Evolutionary conservation across 2,113 vertebrate genomes (phyloP).

Genomic region (Pongo abelii): DNA sequence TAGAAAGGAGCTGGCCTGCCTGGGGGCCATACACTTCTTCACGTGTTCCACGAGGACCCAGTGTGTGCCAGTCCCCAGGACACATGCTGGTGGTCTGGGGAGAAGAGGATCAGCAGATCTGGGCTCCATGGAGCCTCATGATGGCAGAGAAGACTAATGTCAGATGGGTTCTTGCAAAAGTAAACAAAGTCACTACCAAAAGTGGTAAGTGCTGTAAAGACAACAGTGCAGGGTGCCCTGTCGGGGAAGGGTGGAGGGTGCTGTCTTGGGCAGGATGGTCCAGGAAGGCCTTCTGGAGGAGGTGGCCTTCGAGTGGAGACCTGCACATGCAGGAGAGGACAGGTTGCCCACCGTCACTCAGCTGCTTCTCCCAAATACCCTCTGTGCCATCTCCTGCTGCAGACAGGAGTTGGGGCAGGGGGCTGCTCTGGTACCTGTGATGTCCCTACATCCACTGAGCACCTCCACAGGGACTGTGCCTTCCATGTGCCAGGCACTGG

Average conservation of each 20-base stretch:
- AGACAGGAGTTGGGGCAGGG: background rate
- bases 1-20: background rate
- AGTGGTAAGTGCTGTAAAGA: background rate
- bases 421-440: background rate
- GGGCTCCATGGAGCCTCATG: background rate
- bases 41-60: background rate
- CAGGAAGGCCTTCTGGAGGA: background rate
- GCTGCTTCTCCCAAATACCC: background rate
- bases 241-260: fast-evolving
- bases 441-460: background rate
- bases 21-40: background rate
- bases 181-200: background rate
- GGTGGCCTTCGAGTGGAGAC: background rate
- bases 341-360: too few relatives aligned
- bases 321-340: too few relatives aligned
- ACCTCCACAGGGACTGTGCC: background rate
- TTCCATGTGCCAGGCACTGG: background rate
- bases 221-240: too few relatives aligned
- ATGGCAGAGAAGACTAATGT: background rate
- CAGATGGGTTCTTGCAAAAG: background rate
- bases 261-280: background rate
- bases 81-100: background rate
- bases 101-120: background rate
- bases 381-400: background rate
- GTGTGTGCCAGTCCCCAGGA: background rate